A percentile compares a stretch with the other conserved stretches of the same genome.
Conservation (phyloP, 1,140 invertebrate species). For the Chironomus tepperi region DNA sequence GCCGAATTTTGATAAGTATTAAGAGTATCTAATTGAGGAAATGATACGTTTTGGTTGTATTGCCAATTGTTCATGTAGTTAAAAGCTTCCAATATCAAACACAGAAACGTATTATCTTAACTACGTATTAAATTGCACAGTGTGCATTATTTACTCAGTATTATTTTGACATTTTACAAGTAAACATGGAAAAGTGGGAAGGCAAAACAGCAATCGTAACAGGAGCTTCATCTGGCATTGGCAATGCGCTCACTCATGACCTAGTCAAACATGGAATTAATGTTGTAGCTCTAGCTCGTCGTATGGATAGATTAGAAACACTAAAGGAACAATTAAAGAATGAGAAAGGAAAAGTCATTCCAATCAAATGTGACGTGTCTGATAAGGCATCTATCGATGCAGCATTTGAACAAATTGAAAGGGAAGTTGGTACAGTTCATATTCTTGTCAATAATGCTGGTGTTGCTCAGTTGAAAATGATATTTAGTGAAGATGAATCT, state of each 20-base stretch:
- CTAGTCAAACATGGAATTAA: conserved; percentile 43
- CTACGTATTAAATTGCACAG: no score
- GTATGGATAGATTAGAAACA: conserved; percentile 36
- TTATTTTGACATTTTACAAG: no score
- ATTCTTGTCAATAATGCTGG: no score
- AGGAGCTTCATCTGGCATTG: conserved; percentile 46
- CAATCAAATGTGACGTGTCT: no score
- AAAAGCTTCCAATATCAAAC: no score
- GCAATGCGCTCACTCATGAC: conserved; percentile 35
- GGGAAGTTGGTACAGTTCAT: conserved; percentile 54
- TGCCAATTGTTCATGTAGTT: no score
- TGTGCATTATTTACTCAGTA: no score
- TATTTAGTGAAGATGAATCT: background rate
- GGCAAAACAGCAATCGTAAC: conserved; percentile 51
- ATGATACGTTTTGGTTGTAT: no score
- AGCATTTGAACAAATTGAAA: conserved; percentile 54
- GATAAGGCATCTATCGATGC: conserved; percentile 53
- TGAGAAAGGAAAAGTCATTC: conserved; percentile 29
- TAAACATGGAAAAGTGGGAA: conserved; percentile 49
- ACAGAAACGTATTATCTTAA: no score
- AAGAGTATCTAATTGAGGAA: no score
- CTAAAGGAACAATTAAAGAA: conserved; percentile 27
- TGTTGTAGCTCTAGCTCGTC: conserved; percentile 45
- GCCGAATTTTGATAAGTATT: no score
- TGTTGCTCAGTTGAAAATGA: conserved; percentile 29